Evolutionary conservation across 2,113 vertebrate genomes (phyloP).

Genomic region (Cyprinodon brontotheroides): DNA sequence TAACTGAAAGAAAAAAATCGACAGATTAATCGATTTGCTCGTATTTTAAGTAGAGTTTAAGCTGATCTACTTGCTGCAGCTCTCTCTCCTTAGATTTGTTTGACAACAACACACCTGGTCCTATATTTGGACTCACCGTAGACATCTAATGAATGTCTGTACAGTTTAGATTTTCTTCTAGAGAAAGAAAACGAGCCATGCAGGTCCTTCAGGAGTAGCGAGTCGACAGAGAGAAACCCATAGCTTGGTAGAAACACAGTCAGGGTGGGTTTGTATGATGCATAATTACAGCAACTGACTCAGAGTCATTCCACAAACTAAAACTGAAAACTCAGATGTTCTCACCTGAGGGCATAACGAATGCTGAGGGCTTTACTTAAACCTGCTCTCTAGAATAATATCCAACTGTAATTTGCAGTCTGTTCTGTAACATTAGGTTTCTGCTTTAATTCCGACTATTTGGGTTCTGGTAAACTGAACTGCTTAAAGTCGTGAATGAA

Average conservation of each 20-base stretch:
- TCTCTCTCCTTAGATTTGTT: no score
- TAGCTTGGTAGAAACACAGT: background rate
- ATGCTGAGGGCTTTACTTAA: conserved; percentile 17
- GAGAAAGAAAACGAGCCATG: conserved; percentile 1
- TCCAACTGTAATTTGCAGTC: conserved; percentile 3
- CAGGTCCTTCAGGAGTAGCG: background rate
- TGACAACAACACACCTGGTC: no score
- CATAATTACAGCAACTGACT: background rate
- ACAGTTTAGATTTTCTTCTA: background rate
- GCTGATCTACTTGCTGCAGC: no score
- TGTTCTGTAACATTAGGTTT: conserved; percentile 29
- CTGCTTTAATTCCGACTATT: background rate
- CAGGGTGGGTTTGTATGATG: background rate
- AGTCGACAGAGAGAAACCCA: background rate
- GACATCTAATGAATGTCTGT: no score
- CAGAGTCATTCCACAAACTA: conserved; percentile 2
- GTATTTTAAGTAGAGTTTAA: no score
- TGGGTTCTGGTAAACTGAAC: conserved; percentile 24
- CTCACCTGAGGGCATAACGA: conserved; percentile 20
- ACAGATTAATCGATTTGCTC: no score
- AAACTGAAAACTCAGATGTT: conserved; percentile 7
- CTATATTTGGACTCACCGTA: no score
- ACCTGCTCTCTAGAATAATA: conserved; percentile 13
- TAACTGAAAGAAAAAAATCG: no score
- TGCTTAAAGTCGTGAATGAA: conserved; percentile 40